Evolutionary conservation across 2,888 invertebrate species (phyloP), one percentile per base, ranked within the genome.

Genomic region (Criorhina ranunculi): DNA sequence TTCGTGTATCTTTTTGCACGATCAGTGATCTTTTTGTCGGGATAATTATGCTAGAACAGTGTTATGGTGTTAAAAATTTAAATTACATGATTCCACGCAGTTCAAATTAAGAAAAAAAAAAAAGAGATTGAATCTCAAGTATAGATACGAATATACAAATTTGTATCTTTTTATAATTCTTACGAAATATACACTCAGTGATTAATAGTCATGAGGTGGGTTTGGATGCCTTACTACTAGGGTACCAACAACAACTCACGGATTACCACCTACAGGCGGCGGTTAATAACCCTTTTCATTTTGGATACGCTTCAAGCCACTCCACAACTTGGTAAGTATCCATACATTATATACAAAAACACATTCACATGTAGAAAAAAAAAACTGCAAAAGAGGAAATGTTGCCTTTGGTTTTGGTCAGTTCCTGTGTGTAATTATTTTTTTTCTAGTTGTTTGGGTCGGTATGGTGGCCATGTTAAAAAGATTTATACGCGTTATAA

Each of bases 221-320:
- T 33, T 31, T 44, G 53, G 40, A 11, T 53, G 44, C 33, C 33
- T 73, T 72, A 37, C 8, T 57, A 12, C 24, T 4, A 24, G 46
- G 35, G 37, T 37, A n/a, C n/a, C n/a, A n/a, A 62, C 49, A 51
- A 57, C 66, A 78, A 7, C 19, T 73, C 44, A 35, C 62, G 78
- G 83, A 83, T 83, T 69, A 83, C 73, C 62, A 64, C 46, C 78
- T 67, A 55, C 66, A 55, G 73, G 49, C 67, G 42, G 49, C 37
- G 69, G 42, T 69, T 70, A 73, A 83, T 79, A 79, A 79, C 79
- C 73, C 79, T 75, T 78, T 75, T 72, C 37, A 59, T 59, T 72
- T 75, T 79, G 83, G 79, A 85, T 85, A 79, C 69, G 46, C 55
- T 35, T 72, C 60, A 49, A 79, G 69, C 83, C 31, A 57, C 44